Conservation (phyloP, 2,888 invertebrate species). For the Agrilus cyanescens region DNA sequence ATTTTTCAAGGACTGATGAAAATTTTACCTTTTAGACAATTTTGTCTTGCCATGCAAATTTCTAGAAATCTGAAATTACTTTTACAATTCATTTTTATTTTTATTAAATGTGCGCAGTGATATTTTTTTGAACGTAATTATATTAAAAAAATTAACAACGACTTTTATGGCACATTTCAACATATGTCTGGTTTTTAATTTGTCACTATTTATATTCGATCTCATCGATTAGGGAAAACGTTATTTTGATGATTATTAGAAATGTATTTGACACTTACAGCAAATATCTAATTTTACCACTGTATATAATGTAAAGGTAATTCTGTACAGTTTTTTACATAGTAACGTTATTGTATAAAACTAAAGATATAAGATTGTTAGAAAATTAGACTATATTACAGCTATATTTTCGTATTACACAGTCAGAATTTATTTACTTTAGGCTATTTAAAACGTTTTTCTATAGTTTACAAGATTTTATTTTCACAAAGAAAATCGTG, state of each 20-base stretch:
- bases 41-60: too few species aligned
- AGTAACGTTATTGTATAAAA: slow-evolving; percentile 27
- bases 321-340: slow-evolving; percentile 14
- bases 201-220: slow-evolving; percentile 5
- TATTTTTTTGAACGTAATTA: background rate
- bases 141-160: too few species aligned
- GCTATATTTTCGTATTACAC: slow-evolving; percentile 28
- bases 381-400: slow-evolving; percentile 18
- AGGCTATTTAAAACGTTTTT: background rate
- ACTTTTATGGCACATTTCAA: too few species aligned
- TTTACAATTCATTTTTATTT: too few species aligned
- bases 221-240: slow-evolving; percentile 7
- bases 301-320: slow-evolving; percentile 14
- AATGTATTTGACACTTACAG: slow-evolving; percentile 6
- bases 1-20: too few species aligned
- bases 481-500: too few species aligned
- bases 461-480: too few species aligned
- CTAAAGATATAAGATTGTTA: slow-evolving; percentile 28
- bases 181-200: slow-evolving; percentile 1
- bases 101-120: too few species aligned
- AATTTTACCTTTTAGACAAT: too few species aligned
- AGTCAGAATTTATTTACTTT: slow-evolving; percentile 8
- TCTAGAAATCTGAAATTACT: too few species aligned
- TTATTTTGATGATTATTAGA: slow-evolving; percentile 8
- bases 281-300: slow-evolving; percentile 6